A percentile compares a stretch with the other conserved stretches of the same genome.
phyloP scores from a whole-genome alignment of 2,113 vertebrate genomes.

The Perca flavescens region DNA sequence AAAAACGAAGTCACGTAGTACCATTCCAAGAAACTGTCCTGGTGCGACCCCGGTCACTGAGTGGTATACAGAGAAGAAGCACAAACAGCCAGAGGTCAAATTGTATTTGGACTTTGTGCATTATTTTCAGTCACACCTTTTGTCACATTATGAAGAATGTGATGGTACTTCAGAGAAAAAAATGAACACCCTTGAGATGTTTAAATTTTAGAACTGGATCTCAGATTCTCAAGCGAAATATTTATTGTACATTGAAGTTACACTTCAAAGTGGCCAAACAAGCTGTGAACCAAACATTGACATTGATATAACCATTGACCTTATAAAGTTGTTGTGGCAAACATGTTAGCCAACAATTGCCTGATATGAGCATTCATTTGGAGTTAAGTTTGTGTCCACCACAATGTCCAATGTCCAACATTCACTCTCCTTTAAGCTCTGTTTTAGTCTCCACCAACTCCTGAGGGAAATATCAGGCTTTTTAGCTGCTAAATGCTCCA shows the following conservation, averaged over 20 bases:
- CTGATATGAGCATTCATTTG: background rate
- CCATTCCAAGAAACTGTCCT: constrained; percentile 38
- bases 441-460: too few species aligned
- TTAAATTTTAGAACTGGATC: background rate
- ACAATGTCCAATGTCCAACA: background rate
- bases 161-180: background rate
- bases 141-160: background rate
- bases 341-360: background rate
- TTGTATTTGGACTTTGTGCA: background rate
- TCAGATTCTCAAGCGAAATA: background rate
- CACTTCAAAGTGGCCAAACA: background rate
- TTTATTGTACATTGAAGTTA: background rate
- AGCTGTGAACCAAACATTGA: background rate
- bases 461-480: background rate
- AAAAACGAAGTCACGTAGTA: constrained; percentile 15
- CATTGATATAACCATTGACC: background rate
- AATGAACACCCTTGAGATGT: background rate
- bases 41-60: constrained; percentile 32
- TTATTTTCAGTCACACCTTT: background rate
- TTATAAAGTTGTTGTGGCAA: background rate
- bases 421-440: too few species aligned
- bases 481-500: background rate
- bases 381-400: too few species aligned
- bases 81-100: background rate
- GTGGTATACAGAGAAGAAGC: background rate